A percentile compares a stretch with the other conserved stretches of the same genome.
Evolutionary conservation across 2,888 invertebrate genomes (phyloP).

Genomic region (Epistrophe grossulariae): DNA sequence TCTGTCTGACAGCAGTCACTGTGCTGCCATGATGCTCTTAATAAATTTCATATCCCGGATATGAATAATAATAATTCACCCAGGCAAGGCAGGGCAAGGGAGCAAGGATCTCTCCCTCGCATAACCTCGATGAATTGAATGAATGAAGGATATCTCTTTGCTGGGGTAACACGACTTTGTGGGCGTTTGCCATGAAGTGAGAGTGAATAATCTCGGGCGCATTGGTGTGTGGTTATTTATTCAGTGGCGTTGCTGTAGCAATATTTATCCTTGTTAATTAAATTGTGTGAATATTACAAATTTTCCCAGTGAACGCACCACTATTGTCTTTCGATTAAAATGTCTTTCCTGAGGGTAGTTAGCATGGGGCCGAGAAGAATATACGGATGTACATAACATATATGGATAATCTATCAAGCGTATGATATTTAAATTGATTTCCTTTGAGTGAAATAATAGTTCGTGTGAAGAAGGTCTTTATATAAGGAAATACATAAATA

Average conservation of each 20-base stretch:
- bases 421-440: conserved; percentile 26
- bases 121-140: background rate
- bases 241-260: conserved; percentile 79
- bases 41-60: conserved; percentile 67
- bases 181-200: conserved; percentile 29
- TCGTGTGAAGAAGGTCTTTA: background rate
- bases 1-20: conserved; percentile 65
- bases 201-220: conserved; percentile 64
- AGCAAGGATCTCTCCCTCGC: background rate
- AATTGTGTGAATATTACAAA: conserved; percentile 84
- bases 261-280: conserved; percentile 84
- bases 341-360: conserved; percentile 30
- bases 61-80: conserved; percentile 72
- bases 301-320: conserved; percentile 82
- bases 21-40: conserved; percentile 58
- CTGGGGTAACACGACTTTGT: conserved; percentile 5
- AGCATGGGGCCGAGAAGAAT: background rate
- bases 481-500: conserved; percentile 1
- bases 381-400: background rate
- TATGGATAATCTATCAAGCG: conserved; percentile 12
- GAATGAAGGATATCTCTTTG: background rate
- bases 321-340: conserved; percentile 82
- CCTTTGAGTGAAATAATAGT: conserved; percentile 1
- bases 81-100: background rate
- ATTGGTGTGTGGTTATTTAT: conserved; percentile 70